phyloP scores from a whole-genome alignment of 2,797 vertebrate species.

The Hypotaenidia philippensis region DNA sequence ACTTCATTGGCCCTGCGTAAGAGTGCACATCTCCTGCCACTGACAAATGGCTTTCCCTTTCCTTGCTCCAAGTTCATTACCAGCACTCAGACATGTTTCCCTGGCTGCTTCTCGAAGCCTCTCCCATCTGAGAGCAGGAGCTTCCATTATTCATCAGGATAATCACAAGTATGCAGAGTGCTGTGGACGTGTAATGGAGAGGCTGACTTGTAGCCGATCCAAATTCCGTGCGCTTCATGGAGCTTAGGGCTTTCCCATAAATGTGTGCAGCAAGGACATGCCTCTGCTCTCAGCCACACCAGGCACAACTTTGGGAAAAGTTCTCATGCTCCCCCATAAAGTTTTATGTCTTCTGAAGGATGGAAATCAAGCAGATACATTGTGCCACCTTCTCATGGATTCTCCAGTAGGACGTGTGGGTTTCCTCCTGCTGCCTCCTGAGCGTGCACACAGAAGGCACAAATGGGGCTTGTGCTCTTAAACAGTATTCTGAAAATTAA shows the following conservation, averaged over 20 bases:
- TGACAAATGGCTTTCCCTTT: background rate
- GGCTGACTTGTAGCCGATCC: conserved; percentile 39
- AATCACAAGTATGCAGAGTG: conserved; percentile 69
- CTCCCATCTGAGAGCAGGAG: conserved; percentile 46
- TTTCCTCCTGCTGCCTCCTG: rapidly evolving
- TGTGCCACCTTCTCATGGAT: background rate
- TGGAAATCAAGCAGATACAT: background rate
- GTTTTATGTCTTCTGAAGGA: conserved; percentile 20
- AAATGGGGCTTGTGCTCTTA: background rate
- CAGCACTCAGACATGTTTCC: conserved; percentile 38
- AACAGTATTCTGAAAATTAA: background rate
- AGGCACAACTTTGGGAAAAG: background rate
- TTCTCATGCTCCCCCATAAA: conserved; percentile 27
- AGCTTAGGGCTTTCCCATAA: conserved; percentile 59
- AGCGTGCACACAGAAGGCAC: background rate
- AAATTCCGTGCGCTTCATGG: conserved; percentile 37
- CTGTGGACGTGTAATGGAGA: conserved; percentile 56
- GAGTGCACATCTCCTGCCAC: background rate
- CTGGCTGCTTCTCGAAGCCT: background rate
- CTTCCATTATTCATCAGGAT: conserved; percentile 68
- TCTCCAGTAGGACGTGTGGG: background rate
- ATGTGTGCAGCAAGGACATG: conserved; percentile 19
- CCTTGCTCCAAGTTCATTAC: background rate
- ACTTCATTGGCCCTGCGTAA: background rate
- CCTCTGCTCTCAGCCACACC: background rate